These are phyloP conservation scores for Drosophila phalerata DNA, from an alignment of 2,888 invertebrate genomes.

Conservation along the genomic window DNA sequence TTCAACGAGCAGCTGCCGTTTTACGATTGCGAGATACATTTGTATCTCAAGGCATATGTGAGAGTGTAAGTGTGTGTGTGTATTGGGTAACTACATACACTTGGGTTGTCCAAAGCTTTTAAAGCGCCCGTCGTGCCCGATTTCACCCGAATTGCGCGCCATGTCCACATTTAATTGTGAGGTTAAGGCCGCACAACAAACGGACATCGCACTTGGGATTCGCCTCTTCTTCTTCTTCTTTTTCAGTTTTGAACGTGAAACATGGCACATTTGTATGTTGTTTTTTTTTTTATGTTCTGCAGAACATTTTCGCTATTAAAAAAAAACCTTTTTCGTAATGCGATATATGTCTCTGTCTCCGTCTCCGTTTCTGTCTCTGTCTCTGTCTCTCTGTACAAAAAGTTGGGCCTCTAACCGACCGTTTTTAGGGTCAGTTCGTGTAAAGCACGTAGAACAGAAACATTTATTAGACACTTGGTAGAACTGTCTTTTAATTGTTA, in stretches of 20 bases:
- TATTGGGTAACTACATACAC: conserved; percentile 21
- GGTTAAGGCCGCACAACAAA: conserved; percentile 15
- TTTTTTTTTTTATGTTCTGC: conserved; percentile 63
- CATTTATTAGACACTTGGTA: conserved; percentile 62
- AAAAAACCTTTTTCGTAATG: conserved; percentile 69
- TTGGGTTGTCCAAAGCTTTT: conserved; percentile 3
- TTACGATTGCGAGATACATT: conserved; percentile 27
- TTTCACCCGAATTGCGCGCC: conserved; percentile 68
- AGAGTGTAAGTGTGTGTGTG: conserved; percentile 1
- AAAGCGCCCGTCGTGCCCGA: conserved; percentile 53
- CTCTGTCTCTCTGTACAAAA: neutral
- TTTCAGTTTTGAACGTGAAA: conserved; percentile 38
- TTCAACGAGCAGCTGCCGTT: conserved; percentile 25
- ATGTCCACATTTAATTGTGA: conserved; percentile 34
- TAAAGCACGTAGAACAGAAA: conserved; percentile 64
- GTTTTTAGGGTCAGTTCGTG: conserved; percentile 70
- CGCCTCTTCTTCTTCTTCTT: neutral
- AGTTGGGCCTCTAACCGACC: conserved; percentile 21
- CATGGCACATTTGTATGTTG: conserved; percentile 29
- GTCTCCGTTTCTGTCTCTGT: neutral
- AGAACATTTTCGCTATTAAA: conserved; percentile 77
- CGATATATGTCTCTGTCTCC: conserved; percentile 50
- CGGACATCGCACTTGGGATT: conserved; percentile 34
- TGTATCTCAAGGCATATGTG: conserved; percentile 22
- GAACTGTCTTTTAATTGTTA: conserved; percentile 70